These are phyloP conservation scores for Xestia c-nigrum DNA, from an alignment of 2,888 invertebrate genomes.

Conservation along the genomic window DNA sequence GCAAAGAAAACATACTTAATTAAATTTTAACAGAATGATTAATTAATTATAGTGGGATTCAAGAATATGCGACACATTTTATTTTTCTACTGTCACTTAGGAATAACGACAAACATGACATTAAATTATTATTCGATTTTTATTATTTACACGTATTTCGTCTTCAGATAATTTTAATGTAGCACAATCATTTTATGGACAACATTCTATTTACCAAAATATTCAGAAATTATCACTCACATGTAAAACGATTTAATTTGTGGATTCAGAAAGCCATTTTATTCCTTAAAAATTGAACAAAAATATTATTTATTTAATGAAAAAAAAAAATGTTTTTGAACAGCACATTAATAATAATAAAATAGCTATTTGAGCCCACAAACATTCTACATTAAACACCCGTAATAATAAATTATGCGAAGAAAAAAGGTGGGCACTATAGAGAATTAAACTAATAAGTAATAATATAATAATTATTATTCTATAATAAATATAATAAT, in stretches of 20 bases:
- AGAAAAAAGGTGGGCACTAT: conserved; percentile 65
- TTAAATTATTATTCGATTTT: conserved; percentile 61
- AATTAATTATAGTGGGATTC: conserved; percentile 35
- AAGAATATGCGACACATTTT: conserved; percentile 5
- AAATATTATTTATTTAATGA: background rate
- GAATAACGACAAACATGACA: conserved; percentile 53
- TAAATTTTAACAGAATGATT: conserved; percentile 15
- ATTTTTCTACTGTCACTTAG: conserved; percentile 25
- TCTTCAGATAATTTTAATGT: conserved; percentile 27
- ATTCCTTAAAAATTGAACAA: background rate
- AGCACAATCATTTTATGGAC: conserved; percentile 20
- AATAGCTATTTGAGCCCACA: conserved; percentile 43
- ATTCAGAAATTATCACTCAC: conserved; percentile 36
- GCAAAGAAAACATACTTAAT: conserved; percentile 1
- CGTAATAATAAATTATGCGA: conserved; percentile 64
- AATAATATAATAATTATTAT: conserved; percentile 41
- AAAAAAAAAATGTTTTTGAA: background rate
- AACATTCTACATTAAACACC: conserved; percentile 47
- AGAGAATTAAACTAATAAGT: conserved; percentile 58
- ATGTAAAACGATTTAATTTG: conserved; percentile 50
- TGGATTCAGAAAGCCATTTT: conserved; percentile 41
- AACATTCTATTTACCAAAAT: conserved; percentile 42
- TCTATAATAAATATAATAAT: conserved; percentile 66
- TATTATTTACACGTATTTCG: conserved; percentile 59
- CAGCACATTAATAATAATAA: background rate